Evolutionary conservation across 2,888 invertebrate genomes (phyloP), one percentile per base, ranked within the genome.

Genomic region (Peribatodes rhomboidaria): DNA sequence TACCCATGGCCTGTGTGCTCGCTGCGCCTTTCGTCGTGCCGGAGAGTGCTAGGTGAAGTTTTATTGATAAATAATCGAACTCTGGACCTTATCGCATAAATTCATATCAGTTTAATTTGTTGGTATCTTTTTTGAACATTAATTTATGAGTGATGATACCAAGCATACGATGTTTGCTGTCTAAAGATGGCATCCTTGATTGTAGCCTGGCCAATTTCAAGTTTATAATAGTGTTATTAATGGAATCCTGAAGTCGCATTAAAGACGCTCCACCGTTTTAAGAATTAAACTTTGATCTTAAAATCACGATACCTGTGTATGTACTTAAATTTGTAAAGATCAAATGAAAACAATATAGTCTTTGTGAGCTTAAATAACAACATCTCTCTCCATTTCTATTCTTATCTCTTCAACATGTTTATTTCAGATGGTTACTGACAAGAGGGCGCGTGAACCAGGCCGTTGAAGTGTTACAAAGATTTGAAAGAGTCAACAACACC

Each of bases 401-500:
- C 16, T 16, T 9, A 44, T 14, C 1, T 44, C 0, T 10, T 6
- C 2, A 49, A 4, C 16, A 0, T 49, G 4, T 49, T 1, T 1
- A 49, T 49, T 49, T 14, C 14, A 92, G 92, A 50, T 92, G 92
- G 92, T 78, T 90, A 3, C 79, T 88, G 3, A 90, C 90, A 0
- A 80, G 84, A 4, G 92, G 92, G 0, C 87, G 86, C 1, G 85
- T 90, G 2, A 90, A 86, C 65, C 82, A 86, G 52, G 92, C 94
- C 0, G 88, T 94, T 0, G 80, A 83, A 20, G 87, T 93, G 0
- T 76, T 94, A 58, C 83, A 75, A 53, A 86, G 77, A 54, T 92
- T 94, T 63, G 93, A 93, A 67, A 85, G 77, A 63, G 83, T 94
- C 0, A 94, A 94, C 69, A 81, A 86, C 1, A 88, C 84, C 0